phyloP scores from a whole-genome alignment of 2,888 invertebrate genomes.

The Sphaerolaimus hirsutus region DNA sequence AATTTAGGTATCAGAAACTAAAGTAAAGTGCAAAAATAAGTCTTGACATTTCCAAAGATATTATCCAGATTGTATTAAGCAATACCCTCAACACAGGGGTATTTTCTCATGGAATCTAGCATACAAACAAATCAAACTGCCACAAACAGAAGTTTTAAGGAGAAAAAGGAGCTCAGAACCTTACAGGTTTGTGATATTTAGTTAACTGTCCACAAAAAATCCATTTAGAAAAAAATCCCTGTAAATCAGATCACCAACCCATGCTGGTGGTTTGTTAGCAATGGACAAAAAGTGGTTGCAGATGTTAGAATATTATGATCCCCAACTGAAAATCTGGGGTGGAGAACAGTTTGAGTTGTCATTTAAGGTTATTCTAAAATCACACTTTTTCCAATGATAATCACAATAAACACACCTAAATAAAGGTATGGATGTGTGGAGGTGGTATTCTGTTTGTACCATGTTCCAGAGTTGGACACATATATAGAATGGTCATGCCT shows the following conservation, averaged over 20 bases:
- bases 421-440: constrained; percentile 81
- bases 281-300: constrained; percentile 80
- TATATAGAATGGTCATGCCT: constrained; percentile 88
- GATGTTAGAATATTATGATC: constrained; percentile 82
- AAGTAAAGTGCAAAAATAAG: no score
- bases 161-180: constrained; percentile 68
- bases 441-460: constrained; percentile 96
- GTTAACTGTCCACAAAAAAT: no score
- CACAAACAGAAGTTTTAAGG: constrained; percentile 48
- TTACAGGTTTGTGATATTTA: constrained; percentile 41
- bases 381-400: constrained; percentile 4
- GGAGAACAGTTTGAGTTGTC: constrained; percentile 85
- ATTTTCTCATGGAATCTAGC: constrained; percentile 98
- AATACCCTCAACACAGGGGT: no score
- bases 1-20: no score
- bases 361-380: no score
- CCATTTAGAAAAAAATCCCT: background rate
- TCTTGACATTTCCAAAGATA: no score
- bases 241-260: constrained; percentile 43
- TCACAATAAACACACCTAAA: background rate
- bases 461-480: constrained; percentile 86
- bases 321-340: constrained; percentile 87
- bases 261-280: constrained; percentile 97
- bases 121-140: constrained; percentile 88
- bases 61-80: no score